Evolutionary conservation across 2,797 vertebrate genomes (phyloP).

Genomic region (Apodemus agrarius): DNA sequence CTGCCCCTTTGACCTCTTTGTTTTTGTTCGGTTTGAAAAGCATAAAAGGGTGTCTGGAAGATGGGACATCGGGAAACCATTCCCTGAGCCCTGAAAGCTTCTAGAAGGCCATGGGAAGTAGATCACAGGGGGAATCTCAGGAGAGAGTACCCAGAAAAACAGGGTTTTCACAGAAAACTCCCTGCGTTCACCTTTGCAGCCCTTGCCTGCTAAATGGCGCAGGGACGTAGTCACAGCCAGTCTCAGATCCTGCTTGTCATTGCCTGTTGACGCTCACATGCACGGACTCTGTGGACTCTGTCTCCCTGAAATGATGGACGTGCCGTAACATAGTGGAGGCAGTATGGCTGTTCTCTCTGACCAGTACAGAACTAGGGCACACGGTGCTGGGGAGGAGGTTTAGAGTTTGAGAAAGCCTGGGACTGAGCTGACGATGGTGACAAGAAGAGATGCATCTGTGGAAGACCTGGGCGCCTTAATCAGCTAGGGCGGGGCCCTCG

Average conservation of each 20-base stretch:
- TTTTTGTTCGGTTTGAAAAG: neutral
- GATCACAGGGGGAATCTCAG: neutral
- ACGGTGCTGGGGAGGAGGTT: neutral
- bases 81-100: neutral
- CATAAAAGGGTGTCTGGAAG: neutral
- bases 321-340: neutral
- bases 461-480: neutral
- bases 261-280: neutral
- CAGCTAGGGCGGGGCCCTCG: neutral
- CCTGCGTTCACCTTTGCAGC: rapidly evolving
- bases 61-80: neutral
- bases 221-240: rapidly evolving
- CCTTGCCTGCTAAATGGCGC: neutral
- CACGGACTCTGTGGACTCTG: neutral
- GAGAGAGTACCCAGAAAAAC: neutral
- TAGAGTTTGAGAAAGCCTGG: rapidly evolving
- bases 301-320: neutral
- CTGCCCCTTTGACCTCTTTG: neutral
- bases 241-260: neutral
- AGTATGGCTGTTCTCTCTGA: rapidly evolving
- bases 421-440: neutral
- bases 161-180: neutral
- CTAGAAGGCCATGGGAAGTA: neutral
- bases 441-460: neutral
- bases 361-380: neutral